phyloP scores from a whole-genome alignment of 1,140 invertebrate genomes.

The Metopolophium dirhodum region DNA sequence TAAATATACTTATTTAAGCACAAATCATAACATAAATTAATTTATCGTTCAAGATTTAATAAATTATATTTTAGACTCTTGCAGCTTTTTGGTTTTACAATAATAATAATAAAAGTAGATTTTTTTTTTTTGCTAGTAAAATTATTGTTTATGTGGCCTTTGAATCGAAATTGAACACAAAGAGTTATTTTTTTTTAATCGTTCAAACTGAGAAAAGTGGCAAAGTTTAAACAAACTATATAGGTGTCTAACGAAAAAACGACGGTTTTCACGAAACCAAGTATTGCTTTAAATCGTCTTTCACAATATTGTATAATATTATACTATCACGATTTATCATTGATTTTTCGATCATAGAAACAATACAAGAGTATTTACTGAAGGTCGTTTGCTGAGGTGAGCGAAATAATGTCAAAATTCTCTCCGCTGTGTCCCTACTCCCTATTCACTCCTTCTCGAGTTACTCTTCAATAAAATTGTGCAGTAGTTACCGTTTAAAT shows the following conservation, averaged over 20 bases:
- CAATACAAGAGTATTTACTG: neutral
- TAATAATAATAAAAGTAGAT: too few species aligned
- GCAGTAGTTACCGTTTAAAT: neutral
- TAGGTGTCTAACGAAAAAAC: neutral
- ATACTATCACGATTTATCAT: neutral
- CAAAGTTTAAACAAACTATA: too few species aligned
- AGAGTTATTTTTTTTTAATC: too few species aligned
- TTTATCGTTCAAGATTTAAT: neutral
- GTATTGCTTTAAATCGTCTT: neutral
- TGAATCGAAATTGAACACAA: too few species aligned
- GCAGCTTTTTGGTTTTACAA: neutral
- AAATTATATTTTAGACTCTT: neutral
- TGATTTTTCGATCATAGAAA: neutral
- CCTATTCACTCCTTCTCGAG: too few species aligned
- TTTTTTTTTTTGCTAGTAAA: too few species aligned
- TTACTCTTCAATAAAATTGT: too few species aligned
- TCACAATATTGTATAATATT: neutral
- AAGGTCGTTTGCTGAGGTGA: too few species aligned
- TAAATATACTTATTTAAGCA: neutral
- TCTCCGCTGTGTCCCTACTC: too few species aligned
- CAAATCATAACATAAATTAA: neutral
- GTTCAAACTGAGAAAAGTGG: too few species aligned
- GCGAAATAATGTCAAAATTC: too few species aligned
- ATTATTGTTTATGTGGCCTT: too few species aligned
- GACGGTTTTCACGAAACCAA: neutral